Conservation (phyloP, 2,113 vertebrate genomes). For the Drymodes brunneopygia region DNA sequence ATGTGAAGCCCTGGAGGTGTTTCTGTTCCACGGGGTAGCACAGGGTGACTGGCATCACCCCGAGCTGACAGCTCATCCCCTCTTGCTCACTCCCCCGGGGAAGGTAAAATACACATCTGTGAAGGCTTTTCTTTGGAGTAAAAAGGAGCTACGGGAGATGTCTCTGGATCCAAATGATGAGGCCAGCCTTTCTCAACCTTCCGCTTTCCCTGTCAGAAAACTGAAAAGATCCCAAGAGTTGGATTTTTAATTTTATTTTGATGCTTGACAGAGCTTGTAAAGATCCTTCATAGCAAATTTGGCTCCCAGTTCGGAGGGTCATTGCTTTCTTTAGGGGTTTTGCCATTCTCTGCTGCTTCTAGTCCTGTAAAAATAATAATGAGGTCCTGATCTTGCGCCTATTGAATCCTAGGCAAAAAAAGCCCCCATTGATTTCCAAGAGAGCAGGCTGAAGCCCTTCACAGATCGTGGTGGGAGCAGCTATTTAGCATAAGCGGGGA, state of each 20-base stretch:
- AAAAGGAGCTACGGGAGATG: not conserved
- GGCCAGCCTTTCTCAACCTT: not conserved
- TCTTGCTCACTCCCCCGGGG: not conserved
- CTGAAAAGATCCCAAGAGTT: not conserved
- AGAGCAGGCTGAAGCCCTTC: slow-evolving; percentile 16
- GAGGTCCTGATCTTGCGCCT: slow-evolving; percentile 10
- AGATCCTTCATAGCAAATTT: not conserved
- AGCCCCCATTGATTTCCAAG: slow-evolving; percentile 29
- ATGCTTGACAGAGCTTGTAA: slow-evolving; percentile 1
- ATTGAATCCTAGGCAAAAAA: slow-evolving; percentile 27
- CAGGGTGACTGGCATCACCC: not conserved
- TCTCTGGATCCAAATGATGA: not conserved
- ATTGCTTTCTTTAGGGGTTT: slow-evolving; percentile 12
- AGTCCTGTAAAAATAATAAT: slow-evolving; percentile 38
- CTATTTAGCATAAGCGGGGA: slow-evolving; percentile 45
- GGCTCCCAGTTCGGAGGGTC: not conserved
- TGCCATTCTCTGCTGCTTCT: not conserved
- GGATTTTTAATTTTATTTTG: slow-evolving; percentile 2
- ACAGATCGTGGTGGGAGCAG: slow-evolving; percentile 29
- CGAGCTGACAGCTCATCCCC: not conserved
- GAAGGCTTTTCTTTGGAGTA: not conserved
- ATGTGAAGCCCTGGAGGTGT: not conserved
- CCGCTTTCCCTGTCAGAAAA: not conserved
- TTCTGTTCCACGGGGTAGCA: fast-evolving
- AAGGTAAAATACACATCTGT: not conserved